A percentile compares a stretch with the other conserved stretches of the same genome.
These are phyloP conservation scores for Eilema sororculum DNA, from an alignment of 2,888 invertebrate genomes.

Conservation along the genomic window DNA sequence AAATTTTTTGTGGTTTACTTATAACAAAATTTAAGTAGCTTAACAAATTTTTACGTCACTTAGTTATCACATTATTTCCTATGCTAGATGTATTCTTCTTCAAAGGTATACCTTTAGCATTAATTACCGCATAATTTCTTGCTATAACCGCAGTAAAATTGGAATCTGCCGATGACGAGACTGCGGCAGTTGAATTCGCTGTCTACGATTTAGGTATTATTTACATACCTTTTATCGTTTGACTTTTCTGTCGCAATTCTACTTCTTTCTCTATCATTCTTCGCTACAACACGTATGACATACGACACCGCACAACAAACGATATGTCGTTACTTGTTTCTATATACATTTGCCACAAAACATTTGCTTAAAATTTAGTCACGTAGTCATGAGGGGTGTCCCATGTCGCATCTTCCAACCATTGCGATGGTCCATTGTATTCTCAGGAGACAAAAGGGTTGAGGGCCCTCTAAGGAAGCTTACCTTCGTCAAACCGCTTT, in stretches of 20 bases:
- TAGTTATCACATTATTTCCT: no score
- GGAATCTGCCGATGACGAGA: no score
- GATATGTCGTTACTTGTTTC: conserved; percentile 82
- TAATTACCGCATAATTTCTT: no score
- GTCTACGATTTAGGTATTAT: background rate
- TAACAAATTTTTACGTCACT: no score
- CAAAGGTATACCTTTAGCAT: no score
- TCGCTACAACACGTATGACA: conserved; percentile 50
- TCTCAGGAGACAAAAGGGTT: conserved; percentile 84
- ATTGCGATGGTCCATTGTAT: conserved; percentile 84
- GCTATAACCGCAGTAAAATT: no score
- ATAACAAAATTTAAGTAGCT: no score
- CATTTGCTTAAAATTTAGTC: conserved; percentile 84
- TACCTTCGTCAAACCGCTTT: conserved; percentile 84
- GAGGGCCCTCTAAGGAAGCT: conserved; percentile 73
- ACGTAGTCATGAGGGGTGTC: conserved; percentile 79
- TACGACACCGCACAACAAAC: conserved; percentile 60
- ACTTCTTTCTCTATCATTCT: conserved; percentile 26
- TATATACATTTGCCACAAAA: conserved; percentile 75
- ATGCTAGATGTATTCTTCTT: no score
- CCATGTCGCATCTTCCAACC: conserved; percentile 82
- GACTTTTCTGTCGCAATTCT: no score
- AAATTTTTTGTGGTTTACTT: no score
- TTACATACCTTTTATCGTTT: background rate
- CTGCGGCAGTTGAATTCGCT: background rate